Base-by-base conservation (phyloP, 2,888 invertebrate species). In the Entomobrya multifasciata region DNA sequence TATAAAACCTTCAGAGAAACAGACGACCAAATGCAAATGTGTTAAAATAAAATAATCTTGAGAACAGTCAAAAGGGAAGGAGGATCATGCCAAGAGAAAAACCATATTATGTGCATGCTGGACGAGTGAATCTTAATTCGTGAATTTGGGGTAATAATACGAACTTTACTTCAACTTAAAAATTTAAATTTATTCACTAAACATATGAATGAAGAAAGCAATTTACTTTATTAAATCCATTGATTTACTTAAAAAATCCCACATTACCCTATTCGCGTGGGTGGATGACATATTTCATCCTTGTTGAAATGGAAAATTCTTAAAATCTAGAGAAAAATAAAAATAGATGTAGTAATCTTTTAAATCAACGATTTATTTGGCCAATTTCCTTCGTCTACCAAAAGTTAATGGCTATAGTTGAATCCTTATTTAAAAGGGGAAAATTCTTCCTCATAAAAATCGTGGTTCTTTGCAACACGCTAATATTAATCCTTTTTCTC, bases 21-120 rank as follows among this genome's bases (percentile, higher is more conserved):
- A 49, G 52, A 74, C 57, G 30, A 36, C 36, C 57, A 15, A 77
- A 60, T 77, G 60, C 57, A 77, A 74, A 49, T 74, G 49, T 44
- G 27, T 10, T 4, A 36, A 44, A 70, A 44, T 70, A 70, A 70
- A n/a, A 10, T 0, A 47, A 70, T 22, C 4, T 22, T n/a, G 17
- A 36, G 36, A 1, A 25, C 11, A 36, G 30, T 20, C 22, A 49
- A 72, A 47, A 5, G 25, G 25, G 52, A 11, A 55, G 20, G 10
- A 17, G 15, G 20, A 55, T 55, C 4, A 17, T n/a, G n/a, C n/a
- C n/a, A n/a, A n/a, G 36, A 6, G 36, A 36, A 6, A 36, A 36
- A 36, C 36, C 36, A 36, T n/a, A n/a, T n/a, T n/a, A n/a, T 49
- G 13, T 49, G 49, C n/a, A 49, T 49, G 13, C n/a, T 62, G 41